Evolutionary conservation across 2,113 vertebrate genomes (phyloP).

Genomic region (Mus pahari): DNA sequence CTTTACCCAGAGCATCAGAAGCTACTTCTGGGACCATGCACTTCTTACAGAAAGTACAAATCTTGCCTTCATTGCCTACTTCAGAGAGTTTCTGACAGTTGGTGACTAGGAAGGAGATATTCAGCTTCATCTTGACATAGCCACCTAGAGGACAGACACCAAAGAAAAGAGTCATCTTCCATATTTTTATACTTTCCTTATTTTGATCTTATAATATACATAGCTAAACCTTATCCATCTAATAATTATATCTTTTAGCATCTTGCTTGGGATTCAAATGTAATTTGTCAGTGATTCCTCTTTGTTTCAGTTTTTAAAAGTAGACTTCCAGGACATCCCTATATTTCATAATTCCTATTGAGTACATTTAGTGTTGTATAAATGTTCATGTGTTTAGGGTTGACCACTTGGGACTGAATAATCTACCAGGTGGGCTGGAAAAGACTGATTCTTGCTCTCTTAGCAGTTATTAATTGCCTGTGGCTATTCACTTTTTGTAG

Average conservation of each 20-base stretch:
- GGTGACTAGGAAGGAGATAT: background rate
- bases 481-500: background rate
- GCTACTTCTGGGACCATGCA: background rate
- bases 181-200: background rate
- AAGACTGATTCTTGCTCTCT: background rate
- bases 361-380: background rate
- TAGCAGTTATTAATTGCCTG: background rate
- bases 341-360: background rate
- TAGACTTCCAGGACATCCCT: background rate
- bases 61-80: background rate
- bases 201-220: slow-evolving; percentile 17
- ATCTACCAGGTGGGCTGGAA: background rate
- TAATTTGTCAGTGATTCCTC: background rate
- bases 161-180: background rate
- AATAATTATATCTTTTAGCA: background rate
- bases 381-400: background rate
- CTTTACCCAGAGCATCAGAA: background rate
- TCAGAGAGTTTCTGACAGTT: background rate
- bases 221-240: background rate
- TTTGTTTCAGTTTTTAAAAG: background rate
- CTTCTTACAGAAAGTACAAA: background rate
- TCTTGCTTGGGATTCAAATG: slow-evolving; percentile 7
- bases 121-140: background rate
- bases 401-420: background rate
- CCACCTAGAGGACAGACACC: background rate